Conservation (phyloP, 2,888 invertebrate genomes). For the Eristalis intricaria region DNA sequence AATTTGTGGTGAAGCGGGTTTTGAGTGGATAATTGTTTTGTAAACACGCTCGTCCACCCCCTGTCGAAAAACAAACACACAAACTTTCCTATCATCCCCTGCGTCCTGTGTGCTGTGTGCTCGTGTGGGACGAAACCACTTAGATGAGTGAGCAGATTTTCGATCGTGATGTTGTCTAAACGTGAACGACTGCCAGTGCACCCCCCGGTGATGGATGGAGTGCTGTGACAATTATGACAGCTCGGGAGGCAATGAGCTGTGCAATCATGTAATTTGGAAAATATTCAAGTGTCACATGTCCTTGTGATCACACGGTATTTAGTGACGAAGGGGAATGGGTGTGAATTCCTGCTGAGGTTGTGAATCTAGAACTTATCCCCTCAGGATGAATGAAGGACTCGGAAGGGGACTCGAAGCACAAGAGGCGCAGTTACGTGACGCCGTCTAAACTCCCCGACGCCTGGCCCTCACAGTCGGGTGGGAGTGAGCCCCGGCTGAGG, state of each 20-base stretch:
- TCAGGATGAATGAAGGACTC: no score
- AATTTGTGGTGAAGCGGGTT: background rate
- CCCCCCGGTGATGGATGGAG: background rate
- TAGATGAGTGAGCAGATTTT: slow-evolving; percentile 35
- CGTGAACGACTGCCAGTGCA: background rate
- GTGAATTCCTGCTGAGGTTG: background rate
- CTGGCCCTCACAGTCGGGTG: no score
- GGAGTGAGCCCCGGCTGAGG: background rate
- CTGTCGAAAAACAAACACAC: slow-evolving; percentile 1
- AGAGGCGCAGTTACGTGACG: background rate
- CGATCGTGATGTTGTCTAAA: background rate
- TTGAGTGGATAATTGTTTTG: slow-evolving; percentile 26
- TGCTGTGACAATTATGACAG: background rate
- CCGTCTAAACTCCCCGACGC: background rate
- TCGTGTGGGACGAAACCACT: slow-evolving; percentile 27
- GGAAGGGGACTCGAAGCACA: no score
- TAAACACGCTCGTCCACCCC: slow-evolving; percentile 3
- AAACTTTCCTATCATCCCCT: slow-evolving; percentile 24
- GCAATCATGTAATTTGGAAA: background rate
- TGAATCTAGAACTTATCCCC: no score
- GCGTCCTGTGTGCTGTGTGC: slow-evolving; percentile 1
- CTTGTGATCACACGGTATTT: background rate
- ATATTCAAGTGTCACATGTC: background rate
- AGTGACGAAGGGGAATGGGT: background rate
- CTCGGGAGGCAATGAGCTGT: slow-evolving; percentile 18